These are phyloP conservation scores for Heteropelma amictum DNA, from an alignment of 2,888 invertebrate species.

Conservation along the genomic window DNA sequence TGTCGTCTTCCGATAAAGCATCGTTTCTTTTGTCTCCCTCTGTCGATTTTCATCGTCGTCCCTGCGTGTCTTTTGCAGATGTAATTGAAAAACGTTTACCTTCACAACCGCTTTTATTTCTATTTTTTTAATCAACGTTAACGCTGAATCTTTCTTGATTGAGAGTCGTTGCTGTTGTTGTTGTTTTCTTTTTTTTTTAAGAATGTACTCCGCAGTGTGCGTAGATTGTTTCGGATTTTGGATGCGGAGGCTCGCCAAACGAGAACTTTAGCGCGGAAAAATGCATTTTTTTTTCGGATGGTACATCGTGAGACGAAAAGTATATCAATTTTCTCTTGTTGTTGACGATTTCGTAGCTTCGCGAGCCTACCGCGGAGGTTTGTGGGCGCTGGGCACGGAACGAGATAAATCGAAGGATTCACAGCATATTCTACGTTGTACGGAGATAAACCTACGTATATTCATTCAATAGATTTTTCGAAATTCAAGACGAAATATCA, in stretches of 20 bases:
- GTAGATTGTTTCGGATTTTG: too few species aligned
- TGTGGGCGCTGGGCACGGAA: neutral
- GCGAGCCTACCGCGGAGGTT: neutral
- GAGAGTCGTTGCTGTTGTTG: neutral
- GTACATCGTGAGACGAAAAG: conserved; percentile 1
- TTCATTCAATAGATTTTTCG: neutral
- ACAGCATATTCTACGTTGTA: too few species aligned
- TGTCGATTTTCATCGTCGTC: neutral
- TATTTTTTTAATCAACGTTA: conserved; percentile 31
- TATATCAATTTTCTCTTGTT: too few species aligned
- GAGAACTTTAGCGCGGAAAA: too few species aligned
- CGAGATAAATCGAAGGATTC: neutral
- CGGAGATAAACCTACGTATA: too few species aligned
- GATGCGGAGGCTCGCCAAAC: too few species aligned
- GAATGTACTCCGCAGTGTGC: neutral
- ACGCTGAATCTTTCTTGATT: neutral
- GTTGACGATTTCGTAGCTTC: conserved; percentile 7
- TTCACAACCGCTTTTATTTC: conserved; percentile 52
- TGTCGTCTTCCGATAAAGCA: conserved; percentile 14
- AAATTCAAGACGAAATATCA: conserved; percentile 4
- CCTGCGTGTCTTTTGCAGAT: neutral
- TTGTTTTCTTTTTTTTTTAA: neutral
- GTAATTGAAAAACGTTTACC: conserved; percentile 45
- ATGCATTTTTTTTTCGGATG: neutral
- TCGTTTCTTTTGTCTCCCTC: conserved; percentile 1